A percentile compares a stretch with the other conserved stretches of the same genome.
phyloP scores from a whole-genome alignment of 2,113 vertebrate genomes.

The Mirza zaza region DNA sequence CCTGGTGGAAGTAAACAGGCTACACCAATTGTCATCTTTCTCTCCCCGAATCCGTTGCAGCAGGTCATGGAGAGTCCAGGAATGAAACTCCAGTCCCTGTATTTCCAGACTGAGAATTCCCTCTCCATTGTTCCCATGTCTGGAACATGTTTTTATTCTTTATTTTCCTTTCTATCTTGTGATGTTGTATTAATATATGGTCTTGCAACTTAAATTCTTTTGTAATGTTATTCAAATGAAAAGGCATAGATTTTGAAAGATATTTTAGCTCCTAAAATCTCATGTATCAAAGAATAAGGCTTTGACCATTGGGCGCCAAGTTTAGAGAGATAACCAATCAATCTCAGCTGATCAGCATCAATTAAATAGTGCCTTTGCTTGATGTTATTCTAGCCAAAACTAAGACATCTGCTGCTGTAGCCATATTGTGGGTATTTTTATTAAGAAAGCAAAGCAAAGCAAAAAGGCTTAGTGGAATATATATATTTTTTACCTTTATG shows the following conservation, averaged over 20 bases:
- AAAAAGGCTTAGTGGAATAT: not conserved
- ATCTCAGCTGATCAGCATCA: not conserved
- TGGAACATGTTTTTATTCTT: not conserved
- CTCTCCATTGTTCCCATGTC: rapidly evolving
- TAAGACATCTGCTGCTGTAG: not conserved
- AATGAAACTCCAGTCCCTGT: not conserved
- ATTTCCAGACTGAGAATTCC: not conserved
- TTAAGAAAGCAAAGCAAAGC: not conserved
- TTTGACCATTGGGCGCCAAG: not conserved
- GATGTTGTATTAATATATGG: not conserved
- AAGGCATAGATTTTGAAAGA: not conserved
- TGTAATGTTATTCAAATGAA: not conserved
- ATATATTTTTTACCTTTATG: not conserved
- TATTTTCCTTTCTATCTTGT: not conserved
- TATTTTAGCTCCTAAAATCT: not conserved
- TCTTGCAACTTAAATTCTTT: not conserved
- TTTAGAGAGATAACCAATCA: not conserved
- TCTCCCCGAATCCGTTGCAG: rapidly evolving
- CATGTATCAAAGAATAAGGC: too few species aligned
- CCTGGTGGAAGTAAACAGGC: slow-evolving; percentile 55
- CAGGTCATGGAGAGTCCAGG: rapidly evolving
- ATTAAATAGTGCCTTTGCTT: not conserved
- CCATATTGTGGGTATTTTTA: not conserved
- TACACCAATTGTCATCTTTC: rapidly evolving
- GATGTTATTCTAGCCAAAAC: not conserved